Evolutionary conservation across 53 echinoderm and acorn worm species (phyloP).

Genomic region (Echinarachnius parma): DNA sequence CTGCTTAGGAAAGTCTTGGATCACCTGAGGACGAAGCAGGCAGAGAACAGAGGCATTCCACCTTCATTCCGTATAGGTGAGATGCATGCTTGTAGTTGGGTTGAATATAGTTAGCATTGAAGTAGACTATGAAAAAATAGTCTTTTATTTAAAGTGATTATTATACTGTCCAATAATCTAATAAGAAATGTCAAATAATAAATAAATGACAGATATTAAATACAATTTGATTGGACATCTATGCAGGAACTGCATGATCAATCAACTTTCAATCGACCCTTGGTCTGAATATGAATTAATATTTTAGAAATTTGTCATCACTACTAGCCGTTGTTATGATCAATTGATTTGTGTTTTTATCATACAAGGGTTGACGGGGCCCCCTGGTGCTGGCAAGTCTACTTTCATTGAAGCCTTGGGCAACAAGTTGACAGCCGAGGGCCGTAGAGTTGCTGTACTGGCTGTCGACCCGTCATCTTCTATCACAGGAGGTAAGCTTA

Average conservation of each 20-base stretch:
- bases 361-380: conserved; percentile 96
- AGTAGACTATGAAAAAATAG: too few species aligned
- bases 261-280: too few species aligned
- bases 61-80: conserved; percentile 85
- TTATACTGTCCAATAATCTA: too few species aligned
- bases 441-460: conserved; percentile 87
- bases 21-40: conserved; percentile 54
- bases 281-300: too few species aligned
- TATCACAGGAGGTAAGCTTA: conserved; percentile 74
- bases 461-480: conserved; percentile 98
- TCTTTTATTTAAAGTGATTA: too few species aligned
- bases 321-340: too few species aligned
- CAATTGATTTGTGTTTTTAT: neutral
- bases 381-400: conserved; percentile 97
- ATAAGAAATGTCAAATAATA: too few species aligned
- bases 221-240: too few species aligned
- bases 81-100: neutral
- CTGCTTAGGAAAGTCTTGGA: conserved; percentile 63
- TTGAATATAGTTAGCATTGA: too few species aligned
- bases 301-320: too few species aligned
- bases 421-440: conserved; percentile 73
- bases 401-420: conserved; percentile 94
- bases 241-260: too few species aligned
- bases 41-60: conserved; percentile 50
- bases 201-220: too few species aligned